Base-by-base conservation (phyloP, 2,888 invertebrate species). In the Gymnosoma rotundatum region DNA sequence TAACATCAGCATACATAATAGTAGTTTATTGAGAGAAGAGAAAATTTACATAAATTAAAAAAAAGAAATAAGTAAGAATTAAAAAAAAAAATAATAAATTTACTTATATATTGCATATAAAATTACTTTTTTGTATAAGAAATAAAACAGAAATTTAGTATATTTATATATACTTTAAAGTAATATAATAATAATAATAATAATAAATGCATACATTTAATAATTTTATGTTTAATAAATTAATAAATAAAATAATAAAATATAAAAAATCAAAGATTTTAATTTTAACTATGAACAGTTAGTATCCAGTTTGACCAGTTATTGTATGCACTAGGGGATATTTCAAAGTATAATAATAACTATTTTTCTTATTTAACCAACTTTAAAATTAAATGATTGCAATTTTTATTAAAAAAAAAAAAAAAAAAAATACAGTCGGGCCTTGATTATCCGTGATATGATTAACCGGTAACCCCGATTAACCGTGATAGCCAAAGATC, bases 161-260 rank as follows among this genome's bases (percentile, higher is more conserved):
- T 87, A 88, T 86, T 86, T 87, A 86, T 86, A 82, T 79, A 85
- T 84, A 84, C 85, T 78, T 83, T 78, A 87, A 87, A 87, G 88
- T 86, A 86, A 86, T 87, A 87, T 86, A 85, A 85, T 86, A 86
- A 83, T 86, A 87, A 79, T 86, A 86, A 87, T 86, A 86, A 84
- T 76, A 76, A 87, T 86, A 70, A 86, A 87, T 86, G 86, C 87
- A 87, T 87, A 87, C 87, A 86, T 84, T 86, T 87, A 86, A 86
- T 83, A 87, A 87, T 86, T 87, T 87, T 87, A 87, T 87, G 87
- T 86, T 87, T 87, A 87, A 84, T 87, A 87, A 87, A 87, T 86
- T 87, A 87, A 87, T 87, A 87, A 87, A 87, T 86, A 87, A 86
- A 86, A 87, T 85, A 82, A 87, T 85, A 87, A 85, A 87, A 86